phyloP scores from a whole-genome alignment of 1,140 invertebrate species.

The Globodera rostochiensis region DNA sequence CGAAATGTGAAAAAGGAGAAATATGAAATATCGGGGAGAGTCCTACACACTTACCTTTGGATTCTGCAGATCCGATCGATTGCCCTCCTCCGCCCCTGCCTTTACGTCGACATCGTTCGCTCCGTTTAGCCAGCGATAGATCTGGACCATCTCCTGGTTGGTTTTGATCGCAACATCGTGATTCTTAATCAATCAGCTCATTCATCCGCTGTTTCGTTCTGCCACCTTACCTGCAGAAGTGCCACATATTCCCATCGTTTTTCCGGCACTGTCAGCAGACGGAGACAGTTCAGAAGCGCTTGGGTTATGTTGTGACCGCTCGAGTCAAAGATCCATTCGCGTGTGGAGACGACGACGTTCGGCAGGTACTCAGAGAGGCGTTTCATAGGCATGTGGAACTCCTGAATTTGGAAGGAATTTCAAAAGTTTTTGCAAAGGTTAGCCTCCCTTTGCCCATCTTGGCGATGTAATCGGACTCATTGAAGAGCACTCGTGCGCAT shows the following conservation, averaged over 20 bases:
- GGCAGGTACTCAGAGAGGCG: constrained; percentile 18
- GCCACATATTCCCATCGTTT: not conserved
- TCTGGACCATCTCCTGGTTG: too few relatives aligned
- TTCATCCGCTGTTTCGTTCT: not conserved
- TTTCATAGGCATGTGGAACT: constrained; percentile 18
- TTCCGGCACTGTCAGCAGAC: not conserved
- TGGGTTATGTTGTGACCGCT: constrained; percentile 16
- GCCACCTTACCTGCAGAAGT: not conserved
- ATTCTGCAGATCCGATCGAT: not conserved
- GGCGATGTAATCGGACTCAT: too few relatives aligned
- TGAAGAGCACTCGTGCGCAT: not conserved
- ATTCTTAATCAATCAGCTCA: constrained; percentile 2
- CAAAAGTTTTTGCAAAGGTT: too few relatives aligned
- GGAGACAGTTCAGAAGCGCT: constrained; percentile 7
- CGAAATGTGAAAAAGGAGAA: too few relatives aligned
- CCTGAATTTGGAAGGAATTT: not conserved
- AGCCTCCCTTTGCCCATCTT: too few relatives aligned
- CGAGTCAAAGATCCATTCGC: constrained; percentile 15
- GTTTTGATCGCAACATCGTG: not conserved
- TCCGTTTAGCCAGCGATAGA: constrained; percentile 18
- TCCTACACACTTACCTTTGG: too few relatives aligned
- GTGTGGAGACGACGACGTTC: constrained; percentile 13
- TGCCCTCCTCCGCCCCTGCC: not conserved
- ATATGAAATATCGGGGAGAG: too few relatives aligned
- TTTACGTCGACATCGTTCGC: constrained; percentile 31